phyloP scores from a whole-genome alignment of 2,888 invertebrate species.

The Microctonus hyperodae region DNA sequence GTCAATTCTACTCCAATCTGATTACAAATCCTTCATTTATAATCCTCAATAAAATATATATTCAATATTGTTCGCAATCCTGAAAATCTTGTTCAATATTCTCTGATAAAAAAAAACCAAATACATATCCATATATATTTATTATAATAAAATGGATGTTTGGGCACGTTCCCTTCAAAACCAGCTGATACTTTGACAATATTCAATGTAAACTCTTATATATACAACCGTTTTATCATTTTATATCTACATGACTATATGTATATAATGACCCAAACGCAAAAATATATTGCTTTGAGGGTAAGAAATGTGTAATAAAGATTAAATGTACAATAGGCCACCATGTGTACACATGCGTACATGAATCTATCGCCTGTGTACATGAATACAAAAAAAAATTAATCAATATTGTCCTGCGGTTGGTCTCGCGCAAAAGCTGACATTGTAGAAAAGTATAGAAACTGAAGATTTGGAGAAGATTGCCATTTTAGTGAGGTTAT shows the following conservation, averaged over 20 bases:
- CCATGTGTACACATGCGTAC: constrained; percentile 24
- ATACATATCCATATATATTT: too few relatives aligned
- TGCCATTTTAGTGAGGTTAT: constrained; percentile 19
- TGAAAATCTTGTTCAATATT: not conserved
- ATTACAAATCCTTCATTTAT: not conserved
- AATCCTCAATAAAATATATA: not conserved
- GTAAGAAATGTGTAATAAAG: too few relatives aligned
- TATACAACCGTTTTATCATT: too few relatives aligned
- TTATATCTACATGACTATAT: too few relatives aligned
- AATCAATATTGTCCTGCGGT: constrained; percentile 23
- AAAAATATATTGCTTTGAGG: not conserved
- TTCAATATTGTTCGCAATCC: not conserved
- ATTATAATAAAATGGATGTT: too few relatives aligned
- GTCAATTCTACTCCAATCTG: not conserved
- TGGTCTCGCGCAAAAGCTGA: constrained; percentile 20
- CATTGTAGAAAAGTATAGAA: not conserved
- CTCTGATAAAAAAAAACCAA: too few relatives aligned
- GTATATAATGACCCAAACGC: not conserved
- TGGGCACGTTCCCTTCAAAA: too few relatives aligned
- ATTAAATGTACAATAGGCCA: constrained; percentile 2
- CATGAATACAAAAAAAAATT: constrained; percentile 15
- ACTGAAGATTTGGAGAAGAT: not conserved
- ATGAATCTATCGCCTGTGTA: constrained; percentile 14
- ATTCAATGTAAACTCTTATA: not conserved
- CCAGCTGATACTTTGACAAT: not conserved